Conservation (phyloP, 1,140 invertebrate species). For the Yoshiicerus persimilis region DNA sequence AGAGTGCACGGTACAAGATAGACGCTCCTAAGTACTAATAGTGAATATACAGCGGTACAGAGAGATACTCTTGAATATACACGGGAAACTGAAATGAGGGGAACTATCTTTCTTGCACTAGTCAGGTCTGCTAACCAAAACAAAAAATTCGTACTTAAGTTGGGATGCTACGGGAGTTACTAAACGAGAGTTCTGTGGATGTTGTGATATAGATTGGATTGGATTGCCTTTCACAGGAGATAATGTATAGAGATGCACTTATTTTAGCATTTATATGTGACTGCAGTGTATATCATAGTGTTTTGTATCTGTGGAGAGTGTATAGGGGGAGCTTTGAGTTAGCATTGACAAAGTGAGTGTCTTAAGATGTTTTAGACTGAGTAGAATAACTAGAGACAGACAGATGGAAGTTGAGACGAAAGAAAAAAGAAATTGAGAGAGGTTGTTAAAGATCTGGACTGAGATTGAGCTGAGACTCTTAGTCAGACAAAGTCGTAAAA, state of each 20-base stretch:
- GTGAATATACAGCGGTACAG: background rate
- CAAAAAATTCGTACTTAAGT: background rate
- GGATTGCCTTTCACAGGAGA: background rate
- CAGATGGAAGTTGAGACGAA: background rate
- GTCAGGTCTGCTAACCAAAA: background rate
- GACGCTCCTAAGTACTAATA: background rate
- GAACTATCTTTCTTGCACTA: background rate
- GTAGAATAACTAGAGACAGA: background rate
- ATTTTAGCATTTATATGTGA: background rate
- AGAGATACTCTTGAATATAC: background rate
- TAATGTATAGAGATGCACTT: background rate
- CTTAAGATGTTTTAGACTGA: background rate
- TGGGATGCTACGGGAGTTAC: background rate
- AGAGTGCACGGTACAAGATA: background rate
- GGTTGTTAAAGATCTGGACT: background rate
- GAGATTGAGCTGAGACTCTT: slow-evolving; percentile 12
- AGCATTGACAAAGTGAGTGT: background rate
- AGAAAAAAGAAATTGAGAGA: background rate
- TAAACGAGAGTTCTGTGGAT: background rate
- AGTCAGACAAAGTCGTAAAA: slow-evolving; percentile 26
- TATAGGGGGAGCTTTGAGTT: background rate
- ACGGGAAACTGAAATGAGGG: background rate
- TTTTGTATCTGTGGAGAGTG: background rate
- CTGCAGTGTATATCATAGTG: background rate
- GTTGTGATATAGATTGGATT: background rate